A percentile compares a stretch with the other conserved stretches of the same genome.
These are phyloP conservation scores for Platycheirus rosarum DNA, from an alignment of 2,888 invertebrate species.

Conservation along the genomic window DNA sequence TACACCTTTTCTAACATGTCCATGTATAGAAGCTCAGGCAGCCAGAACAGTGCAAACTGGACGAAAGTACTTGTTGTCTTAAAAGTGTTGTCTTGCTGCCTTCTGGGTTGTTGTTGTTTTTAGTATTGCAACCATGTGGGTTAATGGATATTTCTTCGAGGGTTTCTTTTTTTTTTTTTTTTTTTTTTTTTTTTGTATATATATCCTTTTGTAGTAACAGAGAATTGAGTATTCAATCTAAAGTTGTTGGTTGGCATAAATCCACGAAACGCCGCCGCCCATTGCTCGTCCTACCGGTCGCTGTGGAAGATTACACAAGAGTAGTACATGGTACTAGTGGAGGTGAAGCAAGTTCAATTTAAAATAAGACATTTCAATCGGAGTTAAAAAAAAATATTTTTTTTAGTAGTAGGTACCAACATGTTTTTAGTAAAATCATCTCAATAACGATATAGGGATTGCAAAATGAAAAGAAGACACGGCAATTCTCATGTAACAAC, in stretches of 20 bases:
- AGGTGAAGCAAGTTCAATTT: constrained; percentile 67
- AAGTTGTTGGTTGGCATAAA: constrained; percentile 70
- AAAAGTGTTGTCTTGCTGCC: constrained; percentile 57
- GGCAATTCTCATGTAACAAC: too few species aligned
- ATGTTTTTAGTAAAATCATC: too few species aligned
- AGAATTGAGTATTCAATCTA: constrained; percentile 70
- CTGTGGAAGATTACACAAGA: constrained; percentile 8
- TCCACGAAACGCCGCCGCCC: constrained; percentile 64
- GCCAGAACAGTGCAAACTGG: constrained; percentile 11
- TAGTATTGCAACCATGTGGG: constrained; percentile 18
- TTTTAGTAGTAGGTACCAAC: too few species aligned
- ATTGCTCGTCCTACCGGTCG: constrained; percentile 48
- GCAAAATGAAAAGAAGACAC: too few species aligned
- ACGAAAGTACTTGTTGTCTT: constrained; percentile 41
- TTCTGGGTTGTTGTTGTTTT: constrained; percentile 48
- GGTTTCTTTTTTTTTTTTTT: constrained; percentile 35
- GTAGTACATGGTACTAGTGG: constrained; percentile 3
- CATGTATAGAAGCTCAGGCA: constrained; percentile 6
- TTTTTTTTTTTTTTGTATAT: too few species aligned
- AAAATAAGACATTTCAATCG: constrained; percentile 52
- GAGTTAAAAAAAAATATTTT: too few species aligned
- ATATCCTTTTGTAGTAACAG: constrained; percentile 19
- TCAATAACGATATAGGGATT: too few species aligned
- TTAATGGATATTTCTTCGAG: constrained; percentile 61
- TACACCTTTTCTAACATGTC: constrained; percentile 61